These are phyloP conservation scores for Clostera curtula DNA, from an alignment of 2,888 invertebrate genomes.

Conservation along the genomic window DNA sequence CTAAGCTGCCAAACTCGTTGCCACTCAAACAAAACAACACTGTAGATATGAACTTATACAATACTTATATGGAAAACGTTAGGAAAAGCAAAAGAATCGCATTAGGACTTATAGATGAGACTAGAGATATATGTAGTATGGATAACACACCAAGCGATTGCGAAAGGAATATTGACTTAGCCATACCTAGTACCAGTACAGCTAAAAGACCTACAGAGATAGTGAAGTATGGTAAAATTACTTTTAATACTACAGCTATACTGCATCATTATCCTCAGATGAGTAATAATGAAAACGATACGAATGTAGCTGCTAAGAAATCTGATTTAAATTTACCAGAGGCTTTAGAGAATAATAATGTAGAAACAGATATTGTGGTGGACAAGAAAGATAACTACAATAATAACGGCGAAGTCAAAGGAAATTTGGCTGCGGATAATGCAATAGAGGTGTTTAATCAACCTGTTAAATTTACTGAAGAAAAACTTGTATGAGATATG, in stretches of 20 bases:
- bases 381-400: conserved; percentile 42
- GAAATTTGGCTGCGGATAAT: conserved; percentile 31
- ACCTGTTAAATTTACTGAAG: conserved; percentile 61
- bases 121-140: conserved; percentile 48
- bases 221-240: conserved; percentile 63
- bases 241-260: conserved; percentile 64
- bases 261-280: conserved; percentile 66
- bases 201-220: conserved; percentile 49
- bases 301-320: conserved; percentile 37
- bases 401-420: conserved; percentile 43
- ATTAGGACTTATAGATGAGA: conserved; percentile 56
- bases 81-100: conserved; percentile 55
- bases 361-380: conserved; percentile 17
- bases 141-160: conserved; percentile 33
- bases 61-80: conserved; percentile 61
- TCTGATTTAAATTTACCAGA: conserved; percentile 42
- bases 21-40: conserved; percentile 63
- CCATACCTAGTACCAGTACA: conserved; percentile 49
- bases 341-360: conserved; percentile 51
- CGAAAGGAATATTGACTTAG: conserved; percentile 36
- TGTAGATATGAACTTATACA: conserved; percentile 63
- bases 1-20: conserved; percentile 61
- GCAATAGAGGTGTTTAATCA: conserved; percentile 37
- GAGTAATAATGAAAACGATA: conserved; percentile 31
- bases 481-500: conserved; percentile 66